phyloP scores from a whole-genome alignment of 2,888 invertebrate genomes.

The Eupithecia abbreviata region DNA sequence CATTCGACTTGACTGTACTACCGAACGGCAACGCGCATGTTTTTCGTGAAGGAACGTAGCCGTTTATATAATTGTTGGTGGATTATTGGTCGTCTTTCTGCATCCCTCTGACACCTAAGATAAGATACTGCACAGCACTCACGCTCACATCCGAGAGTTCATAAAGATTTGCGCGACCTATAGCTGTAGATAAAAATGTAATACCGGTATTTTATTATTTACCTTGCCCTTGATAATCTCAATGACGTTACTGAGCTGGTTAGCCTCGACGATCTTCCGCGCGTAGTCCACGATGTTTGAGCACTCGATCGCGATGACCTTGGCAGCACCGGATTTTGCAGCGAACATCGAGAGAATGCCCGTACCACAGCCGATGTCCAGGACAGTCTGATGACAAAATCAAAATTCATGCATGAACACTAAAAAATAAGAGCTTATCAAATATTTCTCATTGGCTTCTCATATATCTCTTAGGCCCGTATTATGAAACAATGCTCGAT shows the following conservation, averaged over 20 bases:
- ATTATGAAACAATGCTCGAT: no score
- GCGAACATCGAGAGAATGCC: constrained; percentile 99
- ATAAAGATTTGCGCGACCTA: no score
- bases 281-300: constrained; percentile 99
- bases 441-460: no score
- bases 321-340: constrained; percentile 98
- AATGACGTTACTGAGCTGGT: constrained; percentile 90
- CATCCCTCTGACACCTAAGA: no score
- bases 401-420: not conserved
- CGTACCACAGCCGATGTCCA: constrained; percentile 99
- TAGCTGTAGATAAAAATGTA: not conserved
- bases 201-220: constrained; percentile 19
- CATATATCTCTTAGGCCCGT: no score
- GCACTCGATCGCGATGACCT: constrained; percentile 98
- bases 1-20: no score
- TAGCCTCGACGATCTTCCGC: constrained; percentile 95
- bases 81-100: no score
- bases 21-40: no score
- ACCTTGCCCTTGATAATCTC: constrained; percentile 93
- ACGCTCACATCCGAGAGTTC: no score
- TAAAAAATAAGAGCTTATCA: not conserved
- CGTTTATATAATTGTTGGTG: no score
- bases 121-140: no score
- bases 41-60: no score
- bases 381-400: constrained; percentile 84